Conservation (phyloP, 1,140 invertebrate species). For the Drosophila teissieri region DNA sequence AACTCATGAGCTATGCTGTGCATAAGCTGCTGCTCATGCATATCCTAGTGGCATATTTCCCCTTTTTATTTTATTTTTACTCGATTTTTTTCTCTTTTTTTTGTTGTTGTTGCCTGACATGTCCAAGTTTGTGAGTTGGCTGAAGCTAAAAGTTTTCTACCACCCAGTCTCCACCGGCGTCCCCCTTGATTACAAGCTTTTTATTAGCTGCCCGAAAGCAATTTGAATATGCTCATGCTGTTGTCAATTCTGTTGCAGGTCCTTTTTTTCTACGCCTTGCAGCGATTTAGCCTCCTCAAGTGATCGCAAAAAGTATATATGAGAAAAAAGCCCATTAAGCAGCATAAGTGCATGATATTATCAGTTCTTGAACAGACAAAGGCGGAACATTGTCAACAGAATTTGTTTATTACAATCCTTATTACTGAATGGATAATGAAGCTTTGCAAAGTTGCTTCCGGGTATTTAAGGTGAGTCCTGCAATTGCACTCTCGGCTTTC, state of each 20-base stretch:
- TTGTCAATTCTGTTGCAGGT: slow-evolving; percentile 52
- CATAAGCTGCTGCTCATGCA: slow-evolving; percentile 67
- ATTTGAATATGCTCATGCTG: slow-evolving; percentile 73
- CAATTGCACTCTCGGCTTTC: slow-evolving; percentile 20
- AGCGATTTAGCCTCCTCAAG: slow-evolving; percentile 37
- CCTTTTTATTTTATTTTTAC: slow-evolving; percentile 21
- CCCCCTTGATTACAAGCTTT: slow-evolving; percentile 77
- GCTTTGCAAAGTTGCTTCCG: neutral
- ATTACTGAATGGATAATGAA: too few species aligned
- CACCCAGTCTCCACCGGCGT: slow-evolving; percentile 4
- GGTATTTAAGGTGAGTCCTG: slow-evolving; percentile 3
- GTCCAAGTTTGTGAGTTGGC: slow-evolving; percentile 73
- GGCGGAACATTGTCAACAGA: neutral
- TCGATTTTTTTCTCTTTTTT: neutral
- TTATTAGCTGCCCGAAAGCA: slow-evolving; percentile 79
- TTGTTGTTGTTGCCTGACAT: slow-evolving; percentile 37
- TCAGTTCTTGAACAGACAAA: slow-evolving; percentile 9
- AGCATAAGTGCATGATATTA: slow-evolving; percentile 62
- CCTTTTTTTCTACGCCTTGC: slow-evolving; percentile 42
- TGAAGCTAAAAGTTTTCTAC: slow-evolving; percentile 52
- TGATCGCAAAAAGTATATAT: slow-evolving; percentile 6
- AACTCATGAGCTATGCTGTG: slow-evolving; percentile 46
- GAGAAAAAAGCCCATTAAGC: slow-evolving; percentile 37
- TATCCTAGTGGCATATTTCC: slow-evolving; percentile 73
- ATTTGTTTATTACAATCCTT: slow-evolving; percentile 5